phyloP scores from a whole-genome alignment of 2,888 invertebrate genomes.

The Tetropium fuscum region DNA sequence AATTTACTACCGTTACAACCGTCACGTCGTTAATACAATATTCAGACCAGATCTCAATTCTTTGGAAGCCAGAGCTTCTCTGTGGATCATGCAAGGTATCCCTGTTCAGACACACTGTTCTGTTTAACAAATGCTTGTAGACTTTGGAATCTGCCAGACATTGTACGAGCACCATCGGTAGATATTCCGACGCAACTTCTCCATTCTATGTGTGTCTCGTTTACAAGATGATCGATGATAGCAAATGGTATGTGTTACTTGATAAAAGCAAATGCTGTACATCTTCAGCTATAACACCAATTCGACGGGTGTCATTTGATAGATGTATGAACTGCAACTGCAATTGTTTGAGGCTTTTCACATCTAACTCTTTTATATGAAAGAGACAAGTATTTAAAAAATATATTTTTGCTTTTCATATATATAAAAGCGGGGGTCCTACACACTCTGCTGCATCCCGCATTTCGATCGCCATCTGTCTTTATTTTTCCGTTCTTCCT shows the following conservation, averaged over 20 bases:
- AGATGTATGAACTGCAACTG: slow-evolving; percentile 19
- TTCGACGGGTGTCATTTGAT: slow-evolving; percentile 32
- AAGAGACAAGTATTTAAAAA: too few species aligned
- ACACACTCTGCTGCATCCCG: too few species aligned
- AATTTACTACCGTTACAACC: slow-evolving; percentile 27
- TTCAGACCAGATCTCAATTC: slow-evolving; percentile 35
- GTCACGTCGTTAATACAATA: slow-evolving; percentile 34
- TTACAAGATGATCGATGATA: neutral
- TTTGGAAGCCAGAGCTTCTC: slow-evolving; percentile 34
- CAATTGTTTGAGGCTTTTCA: neutral
- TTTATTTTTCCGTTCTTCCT: too few species aligned
- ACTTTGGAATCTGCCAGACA: slow-evolving; percentile 31
- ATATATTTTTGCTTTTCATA: too few species aligned
- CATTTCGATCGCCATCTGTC: too few species aligned
- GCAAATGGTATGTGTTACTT: neutral
- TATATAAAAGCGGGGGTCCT: too few species aligned
- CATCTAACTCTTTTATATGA: neutral
- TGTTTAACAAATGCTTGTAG: slow-evolving; percentile 31
- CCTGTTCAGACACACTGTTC: slow-evolving; percentile 38
- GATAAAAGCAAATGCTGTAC: slow-evolving; percentile 36
- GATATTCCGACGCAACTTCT: slow-evolving; percentile 23
- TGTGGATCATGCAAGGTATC: slow-evolving; percentile 34
- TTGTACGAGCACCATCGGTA: too few species aligned
- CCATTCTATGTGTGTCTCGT: neutral
- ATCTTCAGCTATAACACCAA: slow-evolving; percentile 37